Percentiles rank a stretch among this genome's conserved stretches.
phyloP scores from a whole-genome alignment of 1,140 invertebrate genomes.

The Cotesia chilonis region DNA sequence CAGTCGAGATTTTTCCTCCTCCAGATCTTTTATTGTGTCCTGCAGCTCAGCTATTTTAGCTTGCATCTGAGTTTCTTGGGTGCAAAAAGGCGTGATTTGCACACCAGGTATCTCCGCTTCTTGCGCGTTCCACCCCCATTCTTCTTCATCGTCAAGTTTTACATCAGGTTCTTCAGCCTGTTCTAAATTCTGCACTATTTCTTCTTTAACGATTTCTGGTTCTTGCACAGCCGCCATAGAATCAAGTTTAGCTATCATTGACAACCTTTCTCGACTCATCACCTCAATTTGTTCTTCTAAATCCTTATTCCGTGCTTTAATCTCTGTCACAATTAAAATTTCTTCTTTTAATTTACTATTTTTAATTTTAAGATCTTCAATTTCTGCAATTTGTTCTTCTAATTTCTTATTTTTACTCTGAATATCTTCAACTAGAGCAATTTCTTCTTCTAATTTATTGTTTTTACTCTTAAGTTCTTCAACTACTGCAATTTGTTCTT shows the following conservation, averaged over 20 bases:
- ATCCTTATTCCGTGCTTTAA: not conserved
- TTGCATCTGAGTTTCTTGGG: conserved; percentile 47
- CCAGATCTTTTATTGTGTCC: conserved; percentile 64
- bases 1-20: conserved; percentile 63
- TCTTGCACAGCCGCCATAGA: not conserved
- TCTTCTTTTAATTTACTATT: too few relatives aligned
- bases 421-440: too few relatives aligned
- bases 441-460: too few relatives aligned
- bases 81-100: conserved; percentile 36
- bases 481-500: too few relatives aligned
- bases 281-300: not conserved
- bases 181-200: not conserved
- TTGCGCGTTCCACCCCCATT: conserved; percentile 69
- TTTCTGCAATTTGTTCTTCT: too few relatives aligned
- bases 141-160: conserved; percentile 63
- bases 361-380: too few relatives aligned
- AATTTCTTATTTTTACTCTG: too few relatives aligned
- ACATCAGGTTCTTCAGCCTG: not conserved
- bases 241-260: not conserved
- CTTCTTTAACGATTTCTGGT: not conserved
- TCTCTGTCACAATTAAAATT: too few relatives aligned
- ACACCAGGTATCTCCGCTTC: conserved; percentile 61
- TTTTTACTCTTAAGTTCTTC: too few relatives aligned
- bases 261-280: not conserved
- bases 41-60: conserved; percentile 61